A percentile compares a stretch with the other conserved stretches of the same genome.
These are phyloP conservation scores for Pseudochaenichthys georgianus DNA, from an alignment of 2,797 vertebrate species.

Conservation along the genomic window DNA sequence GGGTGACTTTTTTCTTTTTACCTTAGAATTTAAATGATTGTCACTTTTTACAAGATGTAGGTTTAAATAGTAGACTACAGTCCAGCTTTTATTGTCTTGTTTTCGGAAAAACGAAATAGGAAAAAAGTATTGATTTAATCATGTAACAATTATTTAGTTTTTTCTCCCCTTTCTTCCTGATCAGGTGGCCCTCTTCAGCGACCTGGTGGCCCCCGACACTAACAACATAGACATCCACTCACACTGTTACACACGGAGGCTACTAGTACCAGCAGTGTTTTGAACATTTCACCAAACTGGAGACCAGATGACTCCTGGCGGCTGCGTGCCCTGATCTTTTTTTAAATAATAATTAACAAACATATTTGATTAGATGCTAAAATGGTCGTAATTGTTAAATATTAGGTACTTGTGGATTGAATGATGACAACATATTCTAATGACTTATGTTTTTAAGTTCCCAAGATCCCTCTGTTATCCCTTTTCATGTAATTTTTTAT, in stretches of 20 bases:
- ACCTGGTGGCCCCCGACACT: conserved; percentile 64
- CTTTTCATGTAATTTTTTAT: background rate
- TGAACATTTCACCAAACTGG: background rate
- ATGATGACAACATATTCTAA: background rate
- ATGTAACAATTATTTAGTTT: background rate
- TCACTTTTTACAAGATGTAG: background rate
- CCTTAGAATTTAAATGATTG: rapidly evolving
- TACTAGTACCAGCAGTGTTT: conserved; percentile 7
- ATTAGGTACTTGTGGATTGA: background rate
- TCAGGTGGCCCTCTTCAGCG: conserved; percentile 62
- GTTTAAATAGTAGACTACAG: background rate
- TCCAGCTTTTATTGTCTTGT: background rate
- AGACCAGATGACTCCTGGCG: background rate
- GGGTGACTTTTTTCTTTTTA: conserved; percentile 13
- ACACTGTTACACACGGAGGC: background rate
- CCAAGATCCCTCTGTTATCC: background rate
- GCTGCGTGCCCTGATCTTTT: background rate
- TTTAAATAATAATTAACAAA: background rate
- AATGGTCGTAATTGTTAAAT: conserved; percentile 5
- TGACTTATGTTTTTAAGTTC: background rate
- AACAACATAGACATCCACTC: conserved; percentile 2
- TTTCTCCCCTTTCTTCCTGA: background rate
- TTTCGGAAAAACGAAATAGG: background rate
- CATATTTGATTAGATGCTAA: background rate
- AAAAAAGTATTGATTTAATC: background rate